Conservation (phyloP, 53 echinoderm and acorn worm genomes). For the Paracentrotus lividus region DNA sequence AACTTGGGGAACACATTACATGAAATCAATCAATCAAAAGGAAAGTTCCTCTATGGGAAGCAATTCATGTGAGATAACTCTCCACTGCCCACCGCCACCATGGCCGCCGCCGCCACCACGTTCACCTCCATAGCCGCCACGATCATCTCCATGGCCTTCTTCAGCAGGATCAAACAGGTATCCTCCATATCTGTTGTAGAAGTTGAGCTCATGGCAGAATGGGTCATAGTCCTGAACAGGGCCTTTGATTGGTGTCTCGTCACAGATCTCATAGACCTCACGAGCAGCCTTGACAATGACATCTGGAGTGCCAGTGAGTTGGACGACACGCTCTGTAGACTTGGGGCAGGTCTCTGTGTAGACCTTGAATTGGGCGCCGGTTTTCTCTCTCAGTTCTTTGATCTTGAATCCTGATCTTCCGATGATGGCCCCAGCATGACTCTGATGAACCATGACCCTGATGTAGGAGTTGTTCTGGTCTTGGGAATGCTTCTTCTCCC, state of each 20-base stretch:
- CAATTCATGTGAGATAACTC: slow-evolving; percentile 27
- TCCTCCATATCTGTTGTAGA: slow-evolving; percentile 85
- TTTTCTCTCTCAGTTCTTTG: slow-evolving; percentile 95
- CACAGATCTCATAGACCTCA: slow-evolving; percentile 75
- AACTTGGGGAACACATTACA: too few species aligned
- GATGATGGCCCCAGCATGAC: slow-evolving; percentile 98
- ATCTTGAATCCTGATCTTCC: slow-evolving; percentile 97
- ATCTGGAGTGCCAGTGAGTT: slow-evolving; percentile 78
- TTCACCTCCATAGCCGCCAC: slow-evolving; percentile 70
- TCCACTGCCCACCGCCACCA: slow-evolving; percentile 68
- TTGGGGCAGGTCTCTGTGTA: slow-evolving; percentile 92
- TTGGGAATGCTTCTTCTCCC: slow-evolving; percentile 50
- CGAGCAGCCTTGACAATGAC: slow-evolving; percentile 79
- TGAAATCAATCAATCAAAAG: not conserved
- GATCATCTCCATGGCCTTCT: slow-evolving; percentile 63
- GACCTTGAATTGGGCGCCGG: slow-evolving; percentile 91
- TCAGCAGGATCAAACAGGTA: slow-evolving; percentile 61
- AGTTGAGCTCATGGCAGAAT: slow-evolving; percentile 72
- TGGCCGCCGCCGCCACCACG: slow-evolving; percentile 70
- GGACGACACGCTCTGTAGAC: slow-evolving; percentile 93
- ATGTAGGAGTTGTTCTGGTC: slow-evolving; percentile 60
- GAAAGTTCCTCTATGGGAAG: not conserved
- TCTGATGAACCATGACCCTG: slow-evolving; percentile 96
- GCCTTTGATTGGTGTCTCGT: slow-evolving; percentile 92
- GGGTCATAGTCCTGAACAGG: slow-evolving; percentile 94